These are phyloP conservation scores for Salvelinus fontinalis DNA, from an alignment of 2,113 vertebrate species.

Conservation along the genomic window DNA sequence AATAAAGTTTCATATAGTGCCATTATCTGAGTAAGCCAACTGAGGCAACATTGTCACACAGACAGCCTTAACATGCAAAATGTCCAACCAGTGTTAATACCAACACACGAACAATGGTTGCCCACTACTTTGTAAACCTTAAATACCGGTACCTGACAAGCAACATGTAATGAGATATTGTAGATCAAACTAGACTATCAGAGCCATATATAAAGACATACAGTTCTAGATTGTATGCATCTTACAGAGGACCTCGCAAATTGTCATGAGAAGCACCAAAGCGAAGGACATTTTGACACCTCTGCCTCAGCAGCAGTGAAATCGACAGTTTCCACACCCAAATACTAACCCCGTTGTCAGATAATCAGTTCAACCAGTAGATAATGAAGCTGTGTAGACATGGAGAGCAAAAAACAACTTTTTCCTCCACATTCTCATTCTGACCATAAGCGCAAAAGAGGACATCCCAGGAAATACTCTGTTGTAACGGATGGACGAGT, in stretches of 20 bases:
- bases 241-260: not conserved
- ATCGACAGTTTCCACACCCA: not conserved
- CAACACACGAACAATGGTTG: not conserved
- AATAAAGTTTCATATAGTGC: not conserved
- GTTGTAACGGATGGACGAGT: constrained; percentile 14
- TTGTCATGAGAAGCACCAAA: not conserved
- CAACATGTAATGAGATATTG: not conserved
- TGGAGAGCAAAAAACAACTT: not conserved
- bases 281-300: not conserved
- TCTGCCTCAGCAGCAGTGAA: not conserved
- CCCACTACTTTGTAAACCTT: not conserved
- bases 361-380: not conserved
- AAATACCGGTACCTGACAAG: not conserved
- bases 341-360: not conserved
- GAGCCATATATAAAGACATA: not conserved
- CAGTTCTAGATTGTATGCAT: not conserved
- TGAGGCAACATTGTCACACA: too few relatives aligned
- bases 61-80: constrained; percentile 9
- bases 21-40: not conserved
- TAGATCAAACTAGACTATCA: not conserved
- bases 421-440: not conserved
- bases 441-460: constrained; percentile 26
- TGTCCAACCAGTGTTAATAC: not conserved
- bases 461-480: not conserved
- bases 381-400: not conserved